These are phyloP conservation scores for Nomada goodeniana DNA, from an alignment of 2,888 invertebrate species.

Conservation along the genomic window DNA sequence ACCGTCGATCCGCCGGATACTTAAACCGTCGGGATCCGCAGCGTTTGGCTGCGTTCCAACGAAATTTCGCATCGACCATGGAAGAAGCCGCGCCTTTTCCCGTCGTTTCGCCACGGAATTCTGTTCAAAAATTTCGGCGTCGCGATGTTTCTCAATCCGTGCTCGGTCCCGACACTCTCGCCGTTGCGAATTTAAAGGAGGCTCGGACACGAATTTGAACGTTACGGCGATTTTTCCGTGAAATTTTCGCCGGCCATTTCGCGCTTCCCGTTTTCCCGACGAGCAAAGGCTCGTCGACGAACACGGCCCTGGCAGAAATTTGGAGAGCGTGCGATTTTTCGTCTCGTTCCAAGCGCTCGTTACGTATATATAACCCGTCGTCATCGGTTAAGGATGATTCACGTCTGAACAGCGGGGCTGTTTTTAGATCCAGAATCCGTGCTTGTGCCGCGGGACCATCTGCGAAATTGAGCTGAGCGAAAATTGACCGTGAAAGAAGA, in stretches of 20 bases:
- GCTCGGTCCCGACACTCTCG: not conserved
- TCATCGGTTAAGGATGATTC: conserved; percentile 54
- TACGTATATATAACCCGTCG: conserved; percentile 52
- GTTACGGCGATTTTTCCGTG: not conserved
- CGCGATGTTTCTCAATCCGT: not conserved
- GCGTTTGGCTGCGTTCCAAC: conserved; percentile 72
- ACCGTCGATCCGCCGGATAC: conserved; percentile 53
- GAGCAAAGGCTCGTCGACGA: conserved; percentile 2
- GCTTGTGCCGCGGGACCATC: not conserved
- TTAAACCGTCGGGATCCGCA: conserved; percentile 63
- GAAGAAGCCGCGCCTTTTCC: conserved; percentile 20
- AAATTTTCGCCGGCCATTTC: not conserved
- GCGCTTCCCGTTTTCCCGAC: not conserved
- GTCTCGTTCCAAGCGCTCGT: conserved; percentile 12
- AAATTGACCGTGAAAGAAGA: conserved; percentile 33
- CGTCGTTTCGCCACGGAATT: not conserved
- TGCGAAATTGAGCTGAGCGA: conserved; percentile 5
- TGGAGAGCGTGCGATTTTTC: conserved; percentile 20
- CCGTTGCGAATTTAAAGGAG: not conserved
- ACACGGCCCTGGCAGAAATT: conserved; percentile 1
- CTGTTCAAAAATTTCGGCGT: not conserved
- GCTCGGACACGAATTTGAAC: too few species aligned
- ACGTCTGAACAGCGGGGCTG: conserved; percentile 29
- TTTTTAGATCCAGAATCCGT: conserved; percentile 38
- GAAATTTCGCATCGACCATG: conserved; percentile 71